A percentile compares a stretch with the other conserved stretches of the same genome.
phyloP scores from a whole-genome alignment of 1,140 invertebrate genomes.

The Calliphora vicina region DNA sequence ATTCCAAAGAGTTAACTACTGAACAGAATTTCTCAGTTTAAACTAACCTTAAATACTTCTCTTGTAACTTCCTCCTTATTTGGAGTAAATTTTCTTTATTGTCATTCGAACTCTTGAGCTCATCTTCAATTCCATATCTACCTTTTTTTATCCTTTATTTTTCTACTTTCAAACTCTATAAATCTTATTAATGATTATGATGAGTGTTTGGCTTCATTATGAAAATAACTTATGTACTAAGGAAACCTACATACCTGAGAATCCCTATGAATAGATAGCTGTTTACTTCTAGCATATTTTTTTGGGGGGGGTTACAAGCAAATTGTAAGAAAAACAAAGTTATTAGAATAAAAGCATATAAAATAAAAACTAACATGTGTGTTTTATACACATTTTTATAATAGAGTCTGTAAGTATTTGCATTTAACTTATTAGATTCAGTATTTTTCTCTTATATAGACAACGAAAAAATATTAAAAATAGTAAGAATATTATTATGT shows the following conservation, averaged over 20 bases:
- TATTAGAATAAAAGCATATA: not conserved
- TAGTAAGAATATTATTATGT: not conserved
- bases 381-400: not conserved
- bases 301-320: not conserved
- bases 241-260: not conserved
- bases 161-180: not conserved
- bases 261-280: not conserved
- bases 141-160: not conserved
- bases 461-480: not conserved
- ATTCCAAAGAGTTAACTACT: no score
- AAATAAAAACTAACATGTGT: not conserved
- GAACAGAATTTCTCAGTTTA: no score
- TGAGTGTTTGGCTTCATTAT: slow-evolving; percentile 20
- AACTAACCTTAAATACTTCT: no score
- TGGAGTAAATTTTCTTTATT: no score
- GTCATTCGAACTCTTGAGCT: no score
- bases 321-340: not conserved
- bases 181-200: slow-evolving; percentile 26
- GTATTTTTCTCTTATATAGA: not conserved
- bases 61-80: no score
- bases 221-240: slow-evolving; percentile 7
- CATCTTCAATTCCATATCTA: no score
- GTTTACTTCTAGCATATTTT: not conserved
- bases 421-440: not conserved
- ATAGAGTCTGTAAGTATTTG: not conserved